Conservation (phyloP, 2,113 vertebrate species). For the Nibea albiflora region DNA sequence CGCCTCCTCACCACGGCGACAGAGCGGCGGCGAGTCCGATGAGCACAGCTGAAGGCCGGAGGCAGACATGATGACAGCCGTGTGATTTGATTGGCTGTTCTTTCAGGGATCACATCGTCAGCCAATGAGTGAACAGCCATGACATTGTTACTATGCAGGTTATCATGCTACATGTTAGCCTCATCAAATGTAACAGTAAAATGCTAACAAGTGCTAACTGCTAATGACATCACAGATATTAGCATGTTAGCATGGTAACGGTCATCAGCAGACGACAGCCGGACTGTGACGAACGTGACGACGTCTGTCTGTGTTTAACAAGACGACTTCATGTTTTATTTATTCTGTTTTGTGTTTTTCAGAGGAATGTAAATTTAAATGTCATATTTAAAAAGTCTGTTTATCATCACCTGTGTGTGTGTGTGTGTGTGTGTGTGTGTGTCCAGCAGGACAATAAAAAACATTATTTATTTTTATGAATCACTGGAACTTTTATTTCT, state of each 20-base stretch:
- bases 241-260: neutral
- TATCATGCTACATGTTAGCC: neutral
- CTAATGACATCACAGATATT: neutral
- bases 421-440: neutral
- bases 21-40: slow-evolving; percentile 66
- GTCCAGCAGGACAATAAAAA: slow-evolving; percentile 56
- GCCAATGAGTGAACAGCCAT: slow-evolving; percentile 9
- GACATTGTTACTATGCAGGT: slow-evolving; percentile 19
- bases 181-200: no score
- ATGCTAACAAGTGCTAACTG: no score
- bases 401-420: slow-evolving; percentile 31
- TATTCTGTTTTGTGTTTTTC: slow-evolving; percentile 51
- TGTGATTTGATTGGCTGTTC: slow-evolving; percentile 37
- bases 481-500: slow-evolving; percentile 16
- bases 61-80: neutral
- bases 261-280: no score
- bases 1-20: slow-evolving; percentile 41
- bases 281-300: slow-evolving; percentile 7
- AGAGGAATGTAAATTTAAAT: slow-evolving; percentile 66
- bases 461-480: slow-evolving; percentile 64
- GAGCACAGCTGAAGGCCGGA: slow-evolving; percentile 74
- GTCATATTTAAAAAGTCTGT: slow-evolving; percentile 37
- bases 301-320: slow-evolving; percentile 31
- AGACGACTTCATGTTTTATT: slow-evolving; percentile 53
- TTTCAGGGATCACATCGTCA: neutral